phyloP scores from a whole-genome alignment of 1,140 invertebrate genomes.

The Drosophila trapezifrons region DNA sequence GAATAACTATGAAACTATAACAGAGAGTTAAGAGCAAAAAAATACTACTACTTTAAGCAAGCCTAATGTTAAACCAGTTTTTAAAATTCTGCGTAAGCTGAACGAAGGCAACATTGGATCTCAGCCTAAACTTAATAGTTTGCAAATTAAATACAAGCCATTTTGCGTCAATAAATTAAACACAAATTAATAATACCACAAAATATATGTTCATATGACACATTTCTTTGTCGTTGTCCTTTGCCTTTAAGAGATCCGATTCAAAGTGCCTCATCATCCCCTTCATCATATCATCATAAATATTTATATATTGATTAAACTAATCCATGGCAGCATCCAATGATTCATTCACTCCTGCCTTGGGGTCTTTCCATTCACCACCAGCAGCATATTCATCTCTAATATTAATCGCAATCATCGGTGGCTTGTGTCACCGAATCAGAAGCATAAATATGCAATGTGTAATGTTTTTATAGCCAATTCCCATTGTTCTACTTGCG shows the following conservation, averaged over 20 bases:
- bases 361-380: neutral
- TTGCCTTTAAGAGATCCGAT: no score
- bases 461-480: conserved; percentile 15
- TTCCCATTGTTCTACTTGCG: conserved; percentile 22
- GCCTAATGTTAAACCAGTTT: no score
- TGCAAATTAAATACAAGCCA: no score
- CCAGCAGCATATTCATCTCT: neutral
- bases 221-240: neutral
- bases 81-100: no score
- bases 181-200: neutral
- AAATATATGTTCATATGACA: conserved; percentile 1
- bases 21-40: neutral
- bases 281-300: neutral
- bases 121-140: no score
- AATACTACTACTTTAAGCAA: no score
- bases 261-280: no score
- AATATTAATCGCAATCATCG: neutral
- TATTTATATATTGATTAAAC: conserved; percentile 15
- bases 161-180: neutral
- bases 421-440: conserved; percentile 9
- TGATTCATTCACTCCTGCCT: conserved; percentile 3
- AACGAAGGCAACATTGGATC: no score
- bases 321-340: conserved; percentile 1
- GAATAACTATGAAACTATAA: neutral
- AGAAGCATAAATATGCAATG: conserved; percentile 28